Percentiles rank a stretch among this genome's conserved stretches.
Evolutionary conservation across 2,888 invertebrate species (phyloP).

Genomic region (Tridacna gigas): DNA sequence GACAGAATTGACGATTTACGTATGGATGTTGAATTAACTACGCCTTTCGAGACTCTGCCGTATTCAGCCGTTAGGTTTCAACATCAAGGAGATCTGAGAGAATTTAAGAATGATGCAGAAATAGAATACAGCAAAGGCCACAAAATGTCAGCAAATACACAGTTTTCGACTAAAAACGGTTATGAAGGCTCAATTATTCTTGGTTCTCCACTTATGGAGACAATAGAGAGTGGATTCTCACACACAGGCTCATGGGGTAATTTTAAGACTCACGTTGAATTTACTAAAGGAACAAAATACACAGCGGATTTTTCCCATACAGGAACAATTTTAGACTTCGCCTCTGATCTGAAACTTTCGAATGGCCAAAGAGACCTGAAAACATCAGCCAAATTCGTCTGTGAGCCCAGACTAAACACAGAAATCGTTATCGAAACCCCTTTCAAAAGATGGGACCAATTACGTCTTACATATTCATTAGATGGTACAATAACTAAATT

Average conservation of each 20-base stretch:
- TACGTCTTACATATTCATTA: constrained; percentile 35
- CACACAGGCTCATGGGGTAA: constrained; percentile 32
- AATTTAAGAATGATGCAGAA: constrained; percentile 34
- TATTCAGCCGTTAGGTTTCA: constrained; percentile 30
- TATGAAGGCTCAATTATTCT: constrained; percentile 33
- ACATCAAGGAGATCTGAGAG: constrained; percentile 32
- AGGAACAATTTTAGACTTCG: constrained; percentile 15
- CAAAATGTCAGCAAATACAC: constrained; percentile 29
- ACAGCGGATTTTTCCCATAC: constrained; percentile 38
- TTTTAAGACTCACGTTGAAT: constrained; percentile 41
- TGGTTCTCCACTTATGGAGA: constrained; percentile 33
- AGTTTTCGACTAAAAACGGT: constrained; percentile 31
- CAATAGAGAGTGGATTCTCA: constrained; percentile 27
- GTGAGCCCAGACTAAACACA: constrained; percentile 29
- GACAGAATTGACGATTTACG: constrained; percentile 26
- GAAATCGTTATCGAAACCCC: constrained; percentile 43
- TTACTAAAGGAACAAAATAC: constrained; percentile 9
- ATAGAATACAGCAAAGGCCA: constrained; percentile 41
- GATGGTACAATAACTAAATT: constrained; percentile 38
- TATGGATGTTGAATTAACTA: constrained; percentile 36
- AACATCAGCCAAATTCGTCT: constrained; percentile 31
- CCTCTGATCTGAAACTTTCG: constrained; percentile 27
- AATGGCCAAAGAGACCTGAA: constrained; percentile 11
- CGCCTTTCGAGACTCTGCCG: constrained; percentile 43
- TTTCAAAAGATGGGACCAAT: constrained; percentile 10